Conservation (phyloP, 2,888 invertebrate genomes). For the Hyles lineata region DNA sequence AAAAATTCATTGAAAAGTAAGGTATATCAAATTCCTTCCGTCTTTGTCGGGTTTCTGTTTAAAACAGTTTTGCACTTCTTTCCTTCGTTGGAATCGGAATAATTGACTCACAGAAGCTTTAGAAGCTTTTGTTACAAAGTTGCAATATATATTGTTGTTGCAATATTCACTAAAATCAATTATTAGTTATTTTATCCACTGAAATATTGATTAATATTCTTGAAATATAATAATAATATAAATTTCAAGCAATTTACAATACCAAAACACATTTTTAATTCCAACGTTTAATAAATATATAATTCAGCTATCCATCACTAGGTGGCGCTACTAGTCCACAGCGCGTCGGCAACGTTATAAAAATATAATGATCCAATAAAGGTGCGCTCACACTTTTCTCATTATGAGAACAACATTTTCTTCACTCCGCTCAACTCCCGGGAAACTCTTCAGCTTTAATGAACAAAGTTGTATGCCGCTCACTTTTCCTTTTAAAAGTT, state of each 20-base stretch:
- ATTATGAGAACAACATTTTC: constrained; percentile 61
- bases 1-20: neutral
- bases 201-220: too few species aligned
- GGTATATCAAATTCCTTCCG: neutral
- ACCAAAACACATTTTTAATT: neutral
- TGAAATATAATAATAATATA: neutral
- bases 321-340: constrained; percentile 63
- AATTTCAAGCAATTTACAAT: neutral
- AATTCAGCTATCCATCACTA: constrained; percentile 66
- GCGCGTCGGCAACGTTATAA: constrained; percentile 33
- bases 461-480: constrained; percentile 72
- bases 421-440: constrained; percentile 56
- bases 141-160: too few species aligned
- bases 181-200: too few species aligned
- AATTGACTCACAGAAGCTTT: too few species aligned
- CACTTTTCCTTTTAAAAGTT: constrained; percentile 80
- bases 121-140: too few species aligned
- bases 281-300: neutral
- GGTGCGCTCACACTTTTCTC: constrained; percentile 60
- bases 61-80: neutral
- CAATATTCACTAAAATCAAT: too few species aligned
- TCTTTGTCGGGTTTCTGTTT: neutral
- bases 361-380: constrained; percentile 48
- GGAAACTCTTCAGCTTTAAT: constrained; percentile 74
- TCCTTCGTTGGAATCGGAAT: neutral